Percentiles rank a stretch among this genome's conserved stretches.
These are phyloP conservation scores for Rhizoglyphus robini DNA, from an alignment of 1,140 invertebrate species.

Conservation along the genomic window DNA sequence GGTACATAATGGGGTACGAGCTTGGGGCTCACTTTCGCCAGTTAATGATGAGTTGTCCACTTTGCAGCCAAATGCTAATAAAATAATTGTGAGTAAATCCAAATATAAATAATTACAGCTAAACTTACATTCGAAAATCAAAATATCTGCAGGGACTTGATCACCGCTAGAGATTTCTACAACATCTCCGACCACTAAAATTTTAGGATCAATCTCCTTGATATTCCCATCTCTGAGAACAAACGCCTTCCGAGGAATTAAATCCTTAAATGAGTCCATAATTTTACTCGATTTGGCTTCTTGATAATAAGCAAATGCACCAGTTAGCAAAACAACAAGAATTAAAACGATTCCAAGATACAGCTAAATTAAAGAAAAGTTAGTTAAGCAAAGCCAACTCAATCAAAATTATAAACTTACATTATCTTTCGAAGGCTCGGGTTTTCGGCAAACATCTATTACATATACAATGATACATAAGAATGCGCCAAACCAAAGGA, in stretches of 20 bases:
- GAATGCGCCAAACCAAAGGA: slow-evolving; percentile 58
- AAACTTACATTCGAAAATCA: slow-evolving; percentile 29
- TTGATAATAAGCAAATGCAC: slow-evolving; percentile 94
- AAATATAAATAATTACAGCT: neutral
- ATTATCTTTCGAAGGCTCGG: slow-evolving; percentile 36
- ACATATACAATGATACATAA: slow-evolving; percentile 54
- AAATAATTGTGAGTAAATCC: slow-evolving; percentile 44
- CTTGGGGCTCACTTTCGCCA: slow-evolving; percentile 53
- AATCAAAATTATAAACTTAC: slow-evolving; percentile 25
- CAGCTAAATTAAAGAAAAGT: slow-evolving; percentile 40
- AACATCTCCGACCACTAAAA: slow-evolving; percentile 54
- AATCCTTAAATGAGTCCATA: slow-evolving; percentile 52
- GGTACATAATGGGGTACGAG: slow-evolving; percentile 46
- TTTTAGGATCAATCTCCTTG: slow-evolving; percentile 66
- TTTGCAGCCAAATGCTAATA: slow-evolving; percentile 48
- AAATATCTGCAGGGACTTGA: slow-evolving; percentile 34
- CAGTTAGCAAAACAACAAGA: slow-evolving; percentile 87
- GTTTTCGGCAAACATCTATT: slow-evolving; percentile 34
- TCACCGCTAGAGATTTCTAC: slow-evolving; percentile 66
- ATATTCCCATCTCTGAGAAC: slow-evolving; percentile 79
- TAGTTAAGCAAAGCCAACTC: neutral
- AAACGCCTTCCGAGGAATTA: slow-evolving; percentile 60
- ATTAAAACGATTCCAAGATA: slow-evolving; percentile 88
- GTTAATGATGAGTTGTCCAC: slow-evolving; percentile 59
- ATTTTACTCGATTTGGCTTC: slow-evolving; percentile 75